Conservation (phyloP, 2,797 vertebrate species). For the Nyctibius grandis region DNA sequence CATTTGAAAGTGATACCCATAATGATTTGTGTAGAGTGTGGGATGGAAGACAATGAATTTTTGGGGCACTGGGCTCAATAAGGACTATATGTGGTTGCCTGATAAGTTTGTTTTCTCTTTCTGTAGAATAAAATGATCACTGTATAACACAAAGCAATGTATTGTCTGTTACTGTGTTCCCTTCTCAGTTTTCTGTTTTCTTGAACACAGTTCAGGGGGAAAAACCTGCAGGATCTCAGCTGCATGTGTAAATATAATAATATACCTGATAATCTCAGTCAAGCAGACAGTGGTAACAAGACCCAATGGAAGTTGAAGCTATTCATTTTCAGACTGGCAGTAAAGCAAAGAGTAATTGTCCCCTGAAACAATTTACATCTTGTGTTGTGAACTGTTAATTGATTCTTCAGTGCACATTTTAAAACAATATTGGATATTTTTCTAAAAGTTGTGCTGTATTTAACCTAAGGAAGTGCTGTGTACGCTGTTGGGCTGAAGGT, state of each 20-base stretch:
- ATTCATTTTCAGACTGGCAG: not conserved
- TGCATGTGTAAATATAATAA: not conserved
- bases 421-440: not conserved
- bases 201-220: not conserved
- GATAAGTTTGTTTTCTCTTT: not conserved
- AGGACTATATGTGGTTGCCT: not conserved
- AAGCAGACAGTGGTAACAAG: not conserved
- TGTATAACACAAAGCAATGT: not conserved
- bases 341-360: not conserved
- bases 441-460: not conserved
- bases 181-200: not conserved
- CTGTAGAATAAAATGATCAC: not conserved
- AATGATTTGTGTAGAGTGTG: not conserved
- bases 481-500: not conserved
- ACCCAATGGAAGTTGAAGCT: not conserved
- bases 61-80: not conserved
- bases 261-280: not conserved
- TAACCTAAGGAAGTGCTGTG: not conserved
- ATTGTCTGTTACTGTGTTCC: not conserved
- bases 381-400: not conserved
- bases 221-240: not conserved
- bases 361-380: not conserved
- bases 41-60: not conserved
- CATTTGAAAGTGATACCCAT: not conserved
- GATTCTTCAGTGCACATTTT: not conserved